These are phyloP conservation scores for Rhopilema esculentum DNA, from an alignment of 30 jellyfish, hydroid and myxozoan species.

Conservation along the genomic window DNA sequence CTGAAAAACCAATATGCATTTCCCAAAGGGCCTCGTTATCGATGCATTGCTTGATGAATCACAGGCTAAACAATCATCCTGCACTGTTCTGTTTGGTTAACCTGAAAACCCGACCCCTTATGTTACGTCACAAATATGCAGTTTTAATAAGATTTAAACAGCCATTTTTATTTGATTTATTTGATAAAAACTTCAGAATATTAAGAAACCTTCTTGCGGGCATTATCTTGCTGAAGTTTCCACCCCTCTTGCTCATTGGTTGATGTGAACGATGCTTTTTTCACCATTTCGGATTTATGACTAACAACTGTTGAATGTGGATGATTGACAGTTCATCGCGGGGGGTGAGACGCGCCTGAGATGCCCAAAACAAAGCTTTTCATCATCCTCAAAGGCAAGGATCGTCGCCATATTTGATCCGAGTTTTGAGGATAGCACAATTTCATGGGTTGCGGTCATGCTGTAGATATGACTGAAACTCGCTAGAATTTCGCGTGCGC, in stretches of 20 bases:
- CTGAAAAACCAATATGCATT: conserved; percentile 12
- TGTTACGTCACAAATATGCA: too few species aligned
- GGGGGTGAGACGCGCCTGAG: conserved; percentile 99
- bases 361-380: conserved; percentile 72
- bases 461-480: conserved; percentile 7
- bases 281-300: conserved; percentile 31
- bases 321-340: conserved; percentile 84
- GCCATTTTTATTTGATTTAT: neutral
- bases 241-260: neutral
- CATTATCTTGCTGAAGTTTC: too few species aligned
- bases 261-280: neutral
- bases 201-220: too few species aligned
- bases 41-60: neutral
- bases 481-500: conserved; percentile 1
- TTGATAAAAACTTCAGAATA: too few species aligned
- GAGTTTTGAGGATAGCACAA: neutral
- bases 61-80: neutral
- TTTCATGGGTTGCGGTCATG: neutral
- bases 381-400: conserved; percentile 61
- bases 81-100: too few species aligned
- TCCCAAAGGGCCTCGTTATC: conserved; percentile 25
- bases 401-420: conserved; percentile 83
- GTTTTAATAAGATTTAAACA: neutral
- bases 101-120: neutral
- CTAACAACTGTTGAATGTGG: conserved; percentile 59